phyloP scores from a whole-genome alignment of 2,113 vertebrate species.

The Nesogale talazaci region DNA sequence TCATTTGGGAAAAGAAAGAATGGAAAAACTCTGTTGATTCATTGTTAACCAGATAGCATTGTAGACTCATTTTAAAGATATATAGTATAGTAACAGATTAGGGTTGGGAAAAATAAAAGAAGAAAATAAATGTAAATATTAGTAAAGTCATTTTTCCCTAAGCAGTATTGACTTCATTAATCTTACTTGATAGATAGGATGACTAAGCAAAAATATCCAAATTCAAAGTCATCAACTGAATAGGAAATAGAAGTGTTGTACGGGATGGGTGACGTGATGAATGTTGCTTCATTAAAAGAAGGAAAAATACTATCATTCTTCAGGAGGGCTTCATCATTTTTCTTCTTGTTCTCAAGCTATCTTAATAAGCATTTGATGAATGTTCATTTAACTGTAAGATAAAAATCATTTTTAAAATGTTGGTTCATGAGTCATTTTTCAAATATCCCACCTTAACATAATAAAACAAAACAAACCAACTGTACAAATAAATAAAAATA shows the following conservation, averaged over 20 bases:
- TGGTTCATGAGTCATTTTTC: conserved; percentile 75
- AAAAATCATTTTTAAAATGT: conserved; percentile 78
- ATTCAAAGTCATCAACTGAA: conserved; percentile 69
- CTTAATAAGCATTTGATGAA: conserved; percentile 83
- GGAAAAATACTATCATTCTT: conserved; percentile 75
- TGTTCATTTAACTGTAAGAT: conserved; percentile 66
- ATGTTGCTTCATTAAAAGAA: conserved; percentile 73
- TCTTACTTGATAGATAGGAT: conserved; percentile 75
- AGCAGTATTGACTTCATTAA: conserved; percentile 77
- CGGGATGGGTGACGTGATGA: conserved; percentile 73
- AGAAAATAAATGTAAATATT: conserved; percentile 75
- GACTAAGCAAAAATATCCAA: conserved; percentile 71
- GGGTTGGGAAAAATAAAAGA: conserved; percentile 48
- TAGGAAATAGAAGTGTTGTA: conserved; percentile 47
- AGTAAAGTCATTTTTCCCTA: conserved; percentile 13
- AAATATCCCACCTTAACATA: conserved; percentile 71
- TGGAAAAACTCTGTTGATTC: conserved; percentile 44
- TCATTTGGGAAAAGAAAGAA: conserved; percentile 52
- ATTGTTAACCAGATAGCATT: conserved; percentile 37
- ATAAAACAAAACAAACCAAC: background rate
- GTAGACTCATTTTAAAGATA: conserved; percentile 56
- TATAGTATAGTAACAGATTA: conserved; percentile 42
- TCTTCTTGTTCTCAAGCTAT: conserved; percentile 67
- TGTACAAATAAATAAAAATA: background rate
- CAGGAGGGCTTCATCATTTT: conserved; percentile 77